Conservation (phyloP, 2,888 invertebrate genomes). For the Pristionchus fissidentatus region DNA sequence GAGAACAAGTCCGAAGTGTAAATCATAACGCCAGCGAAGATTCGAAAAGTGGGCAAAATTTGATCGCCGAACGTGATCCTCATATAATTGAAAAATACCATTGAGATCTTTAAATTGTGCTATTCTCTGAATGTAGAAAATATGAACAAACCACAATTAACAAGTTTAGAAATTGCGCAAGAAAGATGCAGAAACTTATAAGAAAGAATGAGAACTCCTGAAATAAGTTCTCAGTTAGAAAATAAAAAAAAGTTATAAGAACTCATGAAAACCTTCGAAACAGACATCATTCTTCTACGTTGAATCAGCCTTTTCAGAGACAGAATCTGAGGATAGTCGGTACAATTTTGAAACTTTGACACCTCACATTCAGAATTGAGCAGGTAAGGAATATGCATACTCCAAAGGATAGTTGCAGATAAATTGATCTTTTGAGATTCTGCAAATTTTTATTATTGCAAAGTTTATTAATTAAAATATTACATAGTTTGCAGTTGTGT, state of each 20-base stretch:
- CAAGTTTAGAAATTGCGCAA: constrained; percentile 1
- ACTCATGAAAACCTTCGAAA: not conserved
- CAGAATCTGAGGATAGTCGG: not conserved
- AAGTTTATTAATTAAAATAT: not conserved
- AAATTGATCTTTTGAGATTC: not conserved
- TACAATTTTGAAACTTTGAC: not conserved
- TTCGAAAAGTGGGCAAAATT: not conserved
- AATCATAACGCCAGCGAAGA: not conserved
- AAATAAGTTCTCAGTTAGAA: too few relatives aligned
- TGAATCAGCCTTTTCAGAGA: not conserved
- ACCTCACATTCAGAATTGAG: not conserved
- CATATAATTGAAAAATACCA: too few relatives aligned
- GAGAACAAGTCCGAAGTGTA: not conserved
- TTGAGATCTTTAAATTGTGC: too few relatives aligned
- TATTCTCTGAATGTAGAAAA: too few relatives aligned
- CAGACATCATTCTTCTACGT: not conserved
- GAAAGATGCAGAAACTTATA: constrained; percentile 4
- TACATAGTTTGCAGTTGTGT: not conserved
- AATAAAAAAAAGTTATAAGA: not conserved
- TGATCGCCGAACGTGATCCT: not conserved
- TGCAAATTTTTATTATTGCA: not conserved
- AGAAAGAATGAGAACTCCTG: constrained; percentile 24
- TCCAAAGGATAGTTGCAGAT: not conserved
- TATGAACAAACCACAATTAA: not conserved
- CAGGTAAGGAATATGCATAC: not conserved